Evolutionary conservation across 2,888 invertebrate species (phyloP).

Genomic region (Timema podura): DNA sequence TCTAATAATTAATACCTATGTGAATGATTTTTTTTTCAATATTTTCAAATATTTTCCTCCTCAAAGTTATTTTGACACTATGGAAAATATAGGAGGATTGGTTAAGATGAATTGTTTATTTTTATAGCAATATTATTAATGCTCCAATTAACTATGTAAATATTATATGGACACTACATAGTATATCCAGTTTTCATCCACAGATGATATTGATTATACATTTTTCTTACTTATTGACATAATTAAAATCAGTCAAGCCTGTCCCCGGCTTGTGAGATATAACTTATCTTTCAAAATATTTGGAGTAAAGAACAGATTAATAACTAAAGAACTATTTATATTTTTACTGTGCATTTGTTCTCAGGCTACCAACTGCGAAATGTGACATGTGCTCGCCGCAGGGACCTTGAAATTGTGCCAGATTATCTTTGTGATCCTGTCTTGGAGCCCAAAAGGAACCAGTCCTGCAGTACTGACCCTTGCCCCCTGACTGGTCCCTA

Average conservation of each 20-base stretch:
- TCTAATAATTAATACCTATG: slow-evolving; percentile 10
- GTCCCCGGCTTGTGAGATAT: no score
- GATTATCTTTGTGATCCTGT: slow-evolving; percentile 73
- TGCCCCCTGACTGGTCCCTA: slow-evolving; percentile 80
- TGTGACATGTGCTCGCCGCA: slow-evolving; percentile 75
- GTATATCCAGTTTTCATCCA: not conserved
- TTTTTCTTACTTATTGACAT: not conserved
- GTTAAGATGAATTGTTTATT: no score
- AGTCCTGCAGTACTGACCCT: slow-evolving; percentile 68
- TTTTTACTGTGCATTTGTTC: not conserved
- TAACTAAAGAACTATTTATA: no score
- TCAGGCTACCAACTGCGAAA: slow-evolving; percentile 58
- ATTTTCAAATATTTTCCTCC: slow-evolving; percentile 13
- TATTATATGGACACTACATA: not conserved
- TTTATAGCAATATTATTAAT: not conserved
- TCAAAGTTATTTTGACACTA: not conserved
- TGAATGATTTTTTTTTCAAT: slow-evolving; percentile 12
- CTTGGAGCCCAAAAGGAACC: slow-evolving; percentile 64
- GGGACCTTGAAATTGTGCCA: slow-evolving; percentile 66
- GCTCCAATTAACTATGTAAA: not conserved
- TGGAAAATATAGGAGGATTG: no score
- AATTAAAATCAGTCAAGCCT: not conserved
- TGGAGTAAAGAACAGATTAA: slow-evolving; percentile 1
- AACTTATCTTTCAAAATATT: no score
- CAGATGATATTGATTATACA: not conserved